Evolutionary conservation across 2,113 vertebrate genomes (phyloP).

Genomic region (Mesocricetus auratus): DNA sequence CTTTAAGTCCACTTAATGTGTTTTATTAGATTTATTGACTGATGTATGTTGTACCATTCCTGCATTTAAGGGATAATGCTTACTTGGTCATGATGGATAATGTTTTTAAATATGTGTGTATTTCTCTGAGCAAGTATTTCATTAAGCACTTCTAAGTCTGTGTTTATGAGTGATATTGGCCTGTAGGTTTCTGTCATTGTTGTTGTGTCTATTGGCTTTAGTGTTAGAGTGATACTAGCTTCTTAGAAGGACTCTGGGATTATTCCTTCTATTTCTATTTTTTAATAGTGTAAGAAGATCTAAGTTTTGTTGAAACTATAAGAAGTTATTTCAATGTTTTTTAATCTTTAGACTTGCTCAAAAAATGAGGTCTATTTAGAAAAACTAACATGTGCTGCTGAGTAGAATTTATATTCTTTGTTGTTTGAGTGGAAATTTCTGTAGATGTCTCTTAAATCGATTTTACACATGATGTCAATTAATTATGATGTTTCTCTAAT

Average conservation of each 20-base stretch:
- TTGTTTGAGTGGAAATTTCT: neutral
- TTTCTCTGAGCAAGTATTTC: neutral
- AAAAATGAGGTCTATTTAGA: neutral
- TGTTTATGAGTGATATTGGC: neutral
- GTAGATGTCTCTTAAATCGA: neutral
- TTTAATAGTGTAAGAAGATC: neutral
- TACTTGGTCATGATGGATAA: neutral
- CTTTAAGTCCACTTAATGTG: neutral
- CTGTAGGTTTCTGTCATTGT: neutral
- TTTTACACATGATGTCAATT: too few species aligned
- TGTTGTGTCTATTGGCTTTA: neutral
- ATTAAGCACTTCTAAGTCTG: too few species aligned
- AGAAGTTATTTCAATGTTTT: neutral
- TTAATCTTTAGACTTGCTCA: neutral
- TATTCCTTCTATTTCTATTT: too few species aligned
- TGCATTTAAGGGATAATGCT: neutral
- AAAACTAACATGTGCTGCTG: neutral
- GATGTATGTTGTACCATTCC: neutral
- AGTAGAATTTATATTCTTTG: neutral
- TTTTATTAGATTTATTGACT: neutral
- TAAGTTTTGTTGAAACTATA: neutral
- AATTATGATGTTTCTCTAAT: too few species aligned
- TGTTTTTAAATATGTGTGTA: neutral
- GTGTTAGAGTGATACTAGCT: neutral
- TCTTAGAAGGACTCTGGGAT: too few species aligned